Conservation (phyloP, 2,888 invertebrate genomes). For the Hymenopus coronatus region DNA sequence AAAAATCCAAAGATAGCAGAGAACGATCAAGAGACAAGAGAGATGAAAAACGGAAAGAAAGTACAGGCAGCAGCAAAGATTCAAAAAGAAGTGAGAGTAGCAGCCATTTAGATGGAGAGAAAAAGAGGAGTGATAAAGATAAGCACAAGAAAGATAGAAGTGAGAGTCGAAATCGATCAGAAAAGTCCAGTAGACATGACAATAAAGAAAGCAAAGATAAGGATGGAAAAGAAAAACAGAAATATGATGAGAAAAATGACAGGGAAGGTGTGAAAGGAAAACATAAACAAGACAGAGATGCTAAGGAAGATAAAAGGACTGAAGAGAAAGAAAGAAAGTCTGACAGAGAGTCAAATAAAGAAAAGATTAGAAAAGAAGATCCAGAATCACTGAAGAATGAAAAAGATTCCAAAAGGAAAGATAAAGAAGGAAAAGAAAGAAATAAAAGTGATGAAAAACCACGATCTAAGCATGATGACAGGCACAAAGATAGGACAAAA, state of each 20-base stretch:
- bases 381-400: slow-evolving; percentile 33
- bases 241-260: slow-evolving; percentile 21
- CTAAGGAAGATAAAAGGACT: slow-evolving; percentile 44
- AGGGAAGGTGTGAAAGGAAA: slow-evolving; percentile 9
- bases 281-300: slow-evolving; percentile 40
- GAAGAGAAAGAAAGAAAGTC: slow-evolving; percentile 13
- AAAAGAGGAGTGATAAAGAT: slow-evolving; percentile 16
- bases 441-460: slow-evolving; percentile 34
- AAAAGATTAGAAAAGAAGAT: slow-evolving; percentile 43
- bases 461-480: slow-evolving; percentile 46
- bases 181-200: slow-evolving; percentile 16
- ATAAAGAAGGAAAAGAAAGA: slow-evolving; percentile 30
- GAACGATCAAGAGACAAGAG: slow-evolving; percentile 18
- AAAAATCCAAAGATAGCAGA: slow-evolving; percentile 9
- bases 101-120: background rate
- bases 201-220: slow-evolving; percentile 27
- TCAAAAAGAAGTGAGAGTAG: background rate
- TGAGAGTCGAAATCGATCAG: background rate
- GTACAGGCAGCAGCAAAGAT: slow-evolving; percentile 4
- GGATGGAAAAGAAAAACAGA: slow-evolving; percentile 17
- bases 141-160: background rate
- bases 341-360: slow-evolving; percentile 42
- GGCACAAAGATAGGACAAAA: slow-evolving; percentile 17
- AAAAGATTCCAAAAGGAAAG: slow-evolving; percentile 34
- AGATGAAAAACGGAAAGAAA: background rate